Percentiles rank a stretch among this genome's conserved stretches.
Evolutionary conservation across 2,888 invertebrate genomes (phyloP).

Genomic region (Limnephilus rhombicus): DNA sequence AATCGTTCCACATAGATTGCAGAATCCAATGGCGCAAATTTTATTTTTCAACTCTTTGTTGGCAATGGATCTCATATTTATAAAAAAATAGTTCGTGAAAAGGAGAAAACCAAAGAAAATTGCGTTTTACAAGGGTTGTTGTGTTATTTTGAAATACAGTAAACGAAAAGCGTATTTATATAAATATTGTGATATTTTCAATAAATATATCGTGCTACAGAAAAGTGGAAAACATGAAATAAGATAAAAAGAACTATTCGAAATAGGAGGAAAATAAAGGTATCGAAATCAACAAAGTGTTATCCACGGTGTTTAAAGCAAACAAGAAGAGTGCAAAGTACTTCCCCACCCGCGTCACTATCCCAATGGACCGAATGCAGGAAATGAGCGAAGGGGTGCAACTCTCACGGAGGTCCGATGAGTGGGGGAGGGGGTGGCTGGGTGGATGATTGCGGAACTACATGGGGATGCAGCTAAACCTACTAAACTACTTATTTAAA

Average conservation of each 20-base stretch:
- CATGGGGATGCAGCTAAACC: background rate
- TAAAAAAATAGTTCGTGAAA: background rate
- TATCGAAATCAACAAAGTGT: constrained; percentile 6
- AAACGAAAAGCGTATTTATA: background rate
- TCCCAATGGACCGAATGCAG: constrained; percentile 45
- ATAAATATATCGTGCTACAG: background rate
- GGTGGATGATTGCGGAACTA: background rate
- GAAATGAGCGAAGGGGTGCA: constrained; percentile 52
- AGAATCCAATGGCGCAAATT: no score
- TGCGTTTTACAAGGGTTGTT: background rate
- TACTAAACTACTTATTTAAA: background rate
- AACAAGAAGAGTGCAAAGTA: constrained; percentile 20
- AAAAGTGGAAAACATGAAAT: background rate
- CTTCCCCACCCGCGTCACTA: constrained; percentile 33
- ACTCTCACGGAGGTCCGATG: constrained; percentile 13
- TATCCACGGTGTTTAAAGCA: constrained; percentile 42
- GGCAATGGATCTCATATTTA: background rate
- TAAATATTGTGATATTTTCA: no score
- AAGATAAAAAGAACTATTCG: background rate
- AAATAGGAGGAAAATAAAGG: constrained; percentile 15
- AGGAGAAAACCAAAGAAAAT: background rate
- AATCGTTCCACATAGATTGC: no score
- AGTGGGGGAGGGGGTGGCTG: background rate
- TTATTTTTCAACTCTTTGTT: background rate
- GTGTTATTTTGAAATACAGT: background rate